Base-by-base conservation (phyloP, 2,113 vertebrate genomes). In the Psilopsiagon aurifrons region DNA sequence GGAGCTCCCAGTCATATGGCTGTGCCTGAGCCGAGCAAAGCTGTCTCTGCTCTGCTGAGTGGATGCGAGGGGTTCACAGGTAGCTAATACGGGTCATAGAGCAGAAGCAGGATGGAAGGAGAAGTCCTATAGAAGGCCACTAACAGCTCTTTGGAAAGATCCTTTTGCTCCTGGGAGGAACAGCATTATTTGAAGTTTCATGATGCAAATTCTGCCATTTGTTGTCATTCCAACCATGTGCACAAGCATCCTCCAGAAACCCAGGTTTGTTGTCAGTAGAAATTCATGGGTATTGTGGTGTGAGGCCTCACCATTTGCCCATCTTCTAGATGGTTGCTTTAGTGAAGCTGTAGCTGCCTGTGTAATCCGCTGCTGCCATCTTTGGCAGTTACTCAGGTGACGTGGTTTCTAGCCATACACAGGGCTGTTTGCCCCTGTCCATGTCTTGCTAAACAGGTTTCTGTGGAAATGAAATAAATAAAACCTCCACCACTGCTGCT, bases 401-500 rank as follows among this genome's bases (percentile, higher is more conserved):
- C 83, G 64, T 80, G 86, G 76, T 83, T 94, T 55, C 68, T 28
- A 83, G 83, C 75, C 60, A 13, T 90, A 74, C 29, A 3, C 2
- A 1, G 70, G 60, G 46, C 76, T 74, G 69, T 81, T 95, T 88
- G 80, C 71, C 46, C 80, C 86, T 77, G 66, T 82, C 55, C 17
- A 23, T 64, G 55, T 71, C 76, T 81, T 83, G 88, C 90, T 96
- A 88, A 96, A 67, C 84, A 93, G 85, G 60, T 93, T 96, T 79
- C 70, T 46, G 87, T 91, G 86, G 71, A 95, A 96, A 90, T 96
- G 85, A 94, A 95, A 96, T 88, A 96, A 93, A 95, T 85, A 95
- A 86, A 54, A 86, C 94, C 79, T 39, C 71, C 70, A 86, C 83
- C 88, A 51, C 47, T 88, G 82, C 64, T 93, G 88, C 92, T 97